Base-by-base conservation (phyloP, 2,797 vertebrate species). In the Liparis tanakae region DNA sequence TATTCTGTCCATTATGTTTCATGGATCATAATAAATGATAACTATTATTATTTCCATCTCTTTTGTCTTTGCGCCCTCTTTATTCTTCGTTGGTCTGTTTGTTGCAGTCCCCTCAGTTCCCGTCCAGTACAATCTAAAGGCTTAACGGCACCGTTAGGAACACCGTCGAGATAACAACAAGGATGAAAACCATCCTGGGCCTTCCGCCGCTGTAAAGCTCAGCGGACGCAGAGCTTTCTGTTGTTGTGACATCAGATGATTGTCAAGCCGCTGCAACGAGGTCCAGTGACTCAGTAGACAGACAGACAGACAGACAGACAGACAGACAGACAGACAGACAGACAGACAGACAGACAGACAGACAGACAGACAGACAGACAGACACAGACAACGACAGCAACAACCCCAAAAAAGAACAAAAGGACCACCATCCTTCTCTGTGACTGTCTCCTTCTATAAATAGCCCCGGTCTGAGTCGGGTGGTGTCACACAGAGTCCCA, bases 361-460 rank as follows among this genome's bases (percentile, higher is more conserved):
- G n/a, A n/a, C n/a, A n/a, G n/a, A n/a, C n/a, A n/a, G n/a, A n/a
- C n/a, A n/a, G n/a, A n/a, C n/a, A n/a, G n/a, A 63, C 51, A 6
- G n/a, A 17, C 1, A 25, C 56, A 25, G 51, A 54, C 22, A 14
- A 30, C 5, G 25, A 75, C 44, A 56, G 44, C 0, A 75, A 37
- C 48, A 67, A 72, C 20, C 15, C 43, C 15, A 44, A 80, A 61
- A 72, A 39, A 65, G 30, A 72, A 59, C 25, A 61, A 59, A 69
- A 55, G 14, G 18, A 25, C 54, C 10, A 30, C 17, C 33, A 15
- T 53, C 61, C 33, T 22, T 13, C 60, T 46, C 10, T 50, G 48
- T 68, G 62, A 44, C 59, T 10, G 33, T 75, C 69, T 81, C 37
- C 17, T 17, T 13, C 66, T 74, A 56, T 15, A 72, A 68, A 70